Conservation (phyloP, 2,113 vertebrate species). For the Chamaea fasciata region DNA sequence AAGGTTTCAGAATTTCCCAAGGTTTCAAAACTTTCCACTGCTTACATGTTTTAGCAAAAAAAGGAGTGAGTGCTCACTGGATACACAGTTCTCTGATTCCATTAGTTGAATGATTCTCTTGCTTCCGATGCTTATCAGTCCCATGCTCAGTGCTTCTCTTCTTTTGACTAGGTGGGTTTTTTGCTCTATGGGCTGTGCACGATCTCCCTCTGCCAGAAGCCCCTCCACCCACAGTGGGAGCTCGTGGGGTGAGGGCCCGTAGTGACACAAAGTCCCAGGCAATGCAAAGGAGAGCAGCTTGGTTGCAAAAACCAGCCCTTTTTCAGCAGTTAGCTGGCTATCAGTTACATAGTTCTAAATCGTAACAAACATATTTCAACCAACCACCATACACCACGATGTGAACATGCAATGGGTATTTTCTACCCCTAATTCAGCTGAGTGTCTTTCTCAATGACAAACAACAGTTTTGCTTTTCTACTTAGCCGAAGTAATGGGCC, state of each 20-base stretch:
- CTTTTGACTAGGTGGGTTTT: neutral
- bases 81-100: neutral
- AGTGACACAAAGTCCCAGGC: too few species aligned
- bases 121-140: neutral
- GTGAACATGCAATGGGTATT: neutral
- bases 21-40: neutral
- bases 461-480: neutral
- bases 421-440: neutral
- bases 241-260: neutral
- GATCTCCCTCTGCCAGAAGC: neutral
- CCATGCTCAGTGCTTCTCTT: neutral
- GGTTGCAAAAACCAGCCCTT: neutral
- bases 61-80: neutral
- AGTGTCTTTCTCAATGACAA: too few species aligned
- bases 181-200: accelerated
- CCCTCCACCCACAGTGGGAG: neutral
- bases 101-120: neutral
- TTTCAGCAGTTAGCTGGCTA: neutral
- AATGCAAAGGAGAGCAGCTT: neutral
- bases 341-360: neutral
- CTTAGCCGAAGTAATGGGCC: neutral
- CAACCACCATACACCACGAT: neutral
- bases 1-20: neutral
- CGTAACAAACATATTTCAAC: neutral
- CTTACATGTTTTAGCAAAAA: neutral